Evolutionary conservation across 2,113 vertebrate species (phyloP).

Genomic region (Cyprinus carpio): DNA sequence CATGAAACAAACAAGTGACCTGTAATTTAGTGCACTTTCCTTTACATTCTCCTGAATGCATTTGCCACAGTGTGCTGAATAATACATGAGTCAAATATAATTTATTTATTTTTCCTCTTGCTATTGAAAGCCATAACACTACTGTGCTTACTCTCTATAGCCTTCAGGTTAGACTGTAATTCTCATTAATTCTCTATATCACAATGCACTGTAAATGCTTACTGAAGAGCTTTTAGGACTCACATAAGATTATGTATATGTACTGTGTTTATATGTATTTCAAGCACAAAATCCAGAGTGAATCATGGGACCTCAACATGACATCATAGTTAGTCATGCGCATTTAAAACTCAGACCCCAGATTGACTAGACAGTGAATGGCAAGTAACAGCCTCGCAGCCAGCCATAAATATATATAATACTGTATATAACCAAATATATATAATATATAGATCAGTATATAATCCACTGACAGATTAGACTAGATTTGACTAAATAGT

Average conservation of each 20-base stretch:
- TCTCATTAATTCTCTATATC: not conserved
- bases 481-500: too few species aligned
- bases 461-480: too few species aligned
- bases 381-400: too few species aligned
- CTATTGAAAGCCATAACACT: not conserved
- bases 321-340: not conserved
- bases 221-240: conserved; percentile 13
- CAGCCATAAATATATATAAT: too few species aligned
- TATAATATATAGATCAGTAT: too few species aligned
- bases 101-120: conserved; percentile 41
- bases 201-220: not conserved
- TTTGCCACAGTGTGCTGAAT: conserved; percentile 33
- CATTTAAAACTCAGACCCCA: too few species aligned
- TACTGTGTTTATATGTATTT: too few species aligned
- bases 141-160: not conserved
- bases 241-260: conserved; percentile 11
- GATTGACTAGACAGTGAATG: too few species aligned
- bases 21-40: conserved; percentile 22
- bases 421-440: too few species aligned
- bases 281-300: too few species aligned
- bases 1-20: conserved; percentile 6
- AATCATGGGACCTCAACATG: not conserved
- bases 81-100: conserved; percentile 38
- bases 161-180: not conserved
- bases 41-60: conserved; percentile 42